Percentiles rank a stretch among this genome's conserved stretches.
phyloP scores from a whole-genome alignment of 2,113 vertebrate species.

The Aythya baeri region DNA sequence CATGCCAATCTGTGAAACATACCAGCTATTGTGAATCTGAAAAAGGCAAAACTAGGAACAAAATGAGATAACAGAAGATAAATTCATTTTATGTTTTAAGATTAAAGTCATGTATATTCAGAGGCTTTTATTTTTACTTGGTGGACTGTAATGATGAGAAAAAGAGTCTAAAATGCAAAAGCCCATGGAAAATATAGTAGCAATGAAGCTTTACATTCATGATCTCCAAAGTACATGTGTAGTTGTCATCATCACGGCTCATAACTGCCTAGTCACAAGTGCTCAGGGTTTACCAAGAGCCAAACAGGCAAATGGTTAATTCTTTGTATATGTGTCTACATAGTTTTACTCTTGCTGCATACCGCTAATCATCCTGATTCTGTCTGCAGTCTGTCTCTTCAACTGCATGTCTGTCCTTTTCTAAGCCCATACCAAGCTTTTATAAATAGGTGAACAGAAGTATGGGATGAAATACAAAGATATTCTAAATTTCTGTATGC shows the following conservation, averaged over 20 bases:
- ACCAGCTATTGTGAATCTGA: background rate
- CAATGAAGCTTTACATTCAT: background rate
- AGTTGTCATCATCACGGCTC: background rate
- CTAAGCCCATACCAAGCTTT: background rate
- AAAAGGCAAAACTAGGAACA: background rate
- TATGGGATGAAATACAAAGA: background rate
- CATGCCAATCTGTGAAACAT: background rate
- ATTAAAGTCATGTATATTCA: background rate
- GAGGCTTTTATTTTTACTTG: background rate
- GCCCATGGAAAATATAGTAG: background rate
- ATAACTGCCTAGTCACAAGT: constrained; percentile 32
- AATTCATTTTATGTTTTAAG: background rate
- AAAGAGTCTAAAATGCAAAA: background rate
- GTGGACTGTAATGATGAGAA: background rate
- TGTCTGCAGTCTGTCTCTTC: constrained; percentile 9
- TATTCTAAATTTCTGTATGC: background rate
- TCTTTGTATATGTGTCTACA: constrained; percentile 8
- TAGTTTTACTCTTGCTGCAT: background rate
- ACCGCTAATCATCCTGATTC: background rate
- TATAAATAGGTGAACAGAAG: background rate
- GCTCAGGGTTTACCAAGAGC: background rate
- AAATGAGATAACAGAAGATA: background rate
- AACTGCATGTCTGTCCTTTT: background rate
- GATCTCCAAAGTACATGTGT: background rate
- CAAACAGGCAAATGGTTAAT: constrained; percentile 29